Evolutionary conservation across 2,888 invertebrate species (phyloP), one percentile per base, ranked within the genome.

Genomic region (Perithous albicinctus): DNA sequence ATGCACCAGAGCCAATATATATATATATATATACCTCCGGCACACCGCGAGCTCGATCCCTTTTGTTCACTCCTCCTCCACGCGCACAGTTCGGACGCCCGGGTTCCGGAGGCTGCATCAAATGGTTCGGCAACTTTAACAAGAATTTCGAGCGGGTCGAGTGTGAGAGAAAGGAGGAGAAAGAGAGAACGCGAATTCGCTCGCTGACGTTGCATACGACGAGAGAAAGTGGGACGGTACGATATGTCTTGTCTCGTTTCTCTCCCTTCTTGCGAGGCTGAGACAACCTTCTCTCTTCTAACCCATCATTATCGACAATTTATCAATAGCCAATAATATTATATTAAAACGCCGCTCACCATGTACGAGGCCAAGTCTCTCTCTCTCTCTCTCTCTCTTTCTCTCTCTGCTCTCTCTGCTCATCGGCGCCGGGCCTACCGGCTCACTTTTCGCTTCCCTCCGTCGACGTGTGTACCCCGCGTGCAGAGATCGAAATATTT

Each of bases 271-370:
- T 66, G 61, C 66, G 75, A 76, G 72, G 56, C 61, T 80, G 78
- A 83, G 78, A 77, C 84, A 76, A 78, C 76, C 82, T 78, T 84
- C 79, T 77, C 79, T 82, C 80, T 84, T 84, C 89, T 90, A 92
- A 91, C 92, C 92, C 91, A 91, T 92, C 91, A 92, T 92, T 92
- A 92, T 92, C 91, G 92, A 92, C 92, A 92, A 92, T 92, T 92
- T 92, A 92, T 92, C 92, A 92, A 92, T 92, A 92, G 92, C 92
- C 92, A 92, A 92, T 92, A 92, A 92, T 92, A 92, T 92, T 92
- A 92, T 92, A 92, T 92, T 92, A 92, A 89, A 92, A 92, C 87
- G 85, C 85, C 85, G 85, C 85, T 86, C 75, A 81, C 78, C 66
- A 56, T 74, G 66, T 61, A 73, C 70, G 75, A 74, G 61, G 78